Evolutionary conservation across 2,113 vertebrate species (phyloP).

Genomic region (Hippocampus guttulatus): DNA sequence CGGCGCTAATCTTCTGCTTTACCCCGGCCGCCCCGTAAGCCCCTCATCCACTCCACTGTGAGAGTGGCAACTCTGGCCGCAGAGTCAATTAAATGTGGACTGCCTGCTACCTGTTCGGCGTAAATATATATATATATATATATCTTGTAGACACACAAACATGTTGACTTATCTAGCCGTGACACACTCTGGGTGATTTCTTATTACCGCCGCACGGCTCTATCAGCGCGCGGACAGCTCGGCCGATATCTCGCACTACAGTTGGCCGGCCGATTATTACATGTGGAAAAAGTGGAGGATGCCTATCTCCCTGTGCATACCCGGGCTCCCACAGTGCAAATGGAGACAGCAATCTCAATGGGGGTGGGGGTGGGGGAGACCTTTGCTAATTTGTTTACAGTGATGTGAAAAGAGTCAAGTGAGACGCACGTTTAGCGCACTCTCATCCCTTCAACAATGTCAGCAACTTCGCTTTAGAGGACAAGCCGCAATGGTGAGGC

Average conservation of each 20-base stretch:
- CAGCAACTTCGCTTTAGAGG: slow-evolving; percentile 59
- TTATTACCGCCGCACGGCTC: slow-evolving; percentile 52
- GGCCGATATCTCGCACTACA: slow-evolving; percentile 57
- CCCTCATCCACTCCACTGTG: slow-evolving; percentile 56
- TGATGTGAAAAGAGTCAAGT: slow-evolving; percentile 52
- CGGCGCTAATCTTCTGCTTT: slow-evolving; percentile 73
- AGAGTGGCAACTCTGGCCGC: slow-evolving; percentile 55
- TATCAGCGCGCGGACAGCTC: slow-evolving; percentile 71
- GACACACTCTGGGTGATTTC: slow-evolving; percentile 68
- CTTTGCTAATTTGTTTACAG: slow-evolving; percentile 69
- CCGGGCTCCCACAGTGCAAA: slow-evolving; percentile 50
- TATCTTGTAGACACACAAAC: slow-evolving; percentile 55
- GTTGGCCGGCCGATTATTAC: slow-evolving; percentile 55
- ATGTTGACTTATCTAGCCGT: slow-evolving; percentile 64
- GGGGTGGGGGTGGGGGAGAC: slow-evolving; percentile 47
- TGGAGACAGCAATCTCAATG: slow-evolving; percentile 64
- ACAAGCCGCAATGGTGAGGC: slow-evolving; percentile 40
- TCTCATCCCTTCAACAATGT: slow-evolving; percentile 55
- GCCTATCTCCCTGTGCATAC: slow-evolving; percentile 54
- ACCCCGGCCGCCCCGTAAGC: slow-evolving; percentile 53
- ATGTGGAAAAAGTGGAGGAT: slow-evolving; percentile 52
- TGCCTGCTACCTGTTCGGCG: slow-evolving; percentile 61
- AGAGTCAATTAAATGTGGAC: slow-evolving; percentile 68
- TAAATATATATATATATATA: slow-evolving; percentile 55
- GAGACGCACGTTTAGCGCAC: slow-evolving; percentile 37